phyloP scores from a whole-genome alignment of 2,113 vertebrate species.

The Montifringilla adamsi region DNA sequence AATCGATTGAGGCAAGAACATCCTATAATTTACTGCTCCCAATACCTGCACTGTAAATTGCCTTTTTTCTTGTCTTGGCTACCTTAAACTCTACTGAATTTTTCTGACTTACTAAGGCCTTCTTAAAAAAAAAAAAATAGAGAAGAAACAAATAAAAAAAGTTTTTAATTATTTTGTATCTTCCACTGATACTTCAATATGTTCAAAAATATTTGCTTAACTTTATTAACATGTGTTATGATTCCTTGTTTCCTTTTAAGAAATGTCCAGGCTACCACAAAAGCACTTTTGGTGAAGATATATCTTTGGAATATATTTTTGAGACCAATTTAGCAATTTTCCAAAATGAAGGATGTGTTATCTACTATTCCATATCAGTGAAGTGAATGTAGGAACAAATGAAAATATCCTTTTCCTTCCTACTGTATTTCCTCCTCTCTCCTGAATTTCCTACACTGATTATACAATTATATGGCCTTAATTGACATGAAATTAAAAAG shows the following conservation, averaged over 20 bases:
- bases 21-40: background rate
- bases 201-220: background rate
- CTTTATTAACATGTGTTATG: background rate
- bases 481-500: background rate
- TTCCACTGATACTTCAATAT: background rate
- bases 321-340: background rate
- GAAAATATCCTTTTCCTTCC: background rate
- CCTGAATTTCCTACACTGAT: background rate
- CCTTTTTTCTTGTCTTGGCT: background rate
- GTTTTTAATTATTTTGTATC: background rate
- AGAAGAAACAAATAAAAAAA: background rate
- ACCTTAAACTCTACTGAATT: background rate
- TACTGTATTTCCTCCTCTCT: background rate
- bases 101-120: background rate
- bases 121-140: background rate
- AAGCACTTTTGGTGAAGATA: background rate
- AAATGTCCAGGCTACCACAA: background rate
- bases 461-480: background rate
- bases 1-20: background rate
- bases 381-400: background rate
- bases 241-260: background rate
- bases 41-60: background rate
- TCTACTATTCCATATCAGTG: background rate
- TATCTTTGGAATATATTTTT: background rate
- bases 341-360: background rate